Base-by-base conservation (phyloP, 2,888 invertebrate species). In the Aradus depressus region DNA sequence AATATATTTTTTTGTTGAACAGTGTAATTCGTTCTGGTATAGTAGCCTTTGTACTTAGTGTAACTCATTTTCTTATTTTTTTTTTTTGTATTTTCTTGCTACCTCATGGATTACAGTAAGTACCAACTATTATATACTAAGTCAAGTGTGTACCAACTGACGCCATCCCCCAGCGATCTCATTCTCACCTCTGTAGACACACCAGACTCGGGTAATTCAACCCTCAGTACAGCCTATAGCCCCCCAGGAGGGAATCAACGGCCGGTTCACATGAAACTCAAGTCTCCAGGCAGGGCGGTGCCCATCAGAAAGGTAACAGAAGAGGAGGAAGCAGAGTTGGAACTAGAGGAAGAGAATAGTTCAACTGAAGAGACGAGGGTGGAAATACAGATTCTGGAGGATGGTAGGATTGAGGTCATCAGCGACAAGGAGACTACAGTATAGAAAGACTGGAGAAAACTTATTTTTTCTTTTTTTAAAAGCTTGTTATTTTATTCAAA, bases 351-450 rank as follows among this genome's bases (percentile, higher is more conserved):
- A 26, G 54, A 58, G 50, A 52, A 52, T 18, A 60, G 57, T 4
- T 71, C 72, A 39, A 64, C 66, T 19, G 67, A 69, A 0, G 57
- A 60, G 22, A 77, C 78, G 60, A 75, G 80, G 35, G 81, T 84
- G 6, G 76, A 81, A 62, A 75, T 84, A 68, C 80, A 84, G 62
- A 71, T 84, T 59, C 82, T 82, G 2, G 81, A 83, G 65, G 83
- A 84, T 63, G 84, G 84, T 2, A 57, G 57, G 34, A 83, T 84
- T 59, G 80, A 82, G 66, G 81, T 84, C 44, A 82, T 84, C 39
- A 84, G 84, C 61, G 84, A 84, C 62, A 80, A 81, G 14, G 84
- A 85, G 64, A 84, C 83, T 55, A 80, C 80, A 43, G 80, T 81
- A 44, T 75, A 67, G n/a, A n/a, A 47, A 19, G 23, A 16, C 4